phyloP scores from a whole-genome alignment of 1,140 invertebrate genomes.

The Mya arenaria region DNA sequence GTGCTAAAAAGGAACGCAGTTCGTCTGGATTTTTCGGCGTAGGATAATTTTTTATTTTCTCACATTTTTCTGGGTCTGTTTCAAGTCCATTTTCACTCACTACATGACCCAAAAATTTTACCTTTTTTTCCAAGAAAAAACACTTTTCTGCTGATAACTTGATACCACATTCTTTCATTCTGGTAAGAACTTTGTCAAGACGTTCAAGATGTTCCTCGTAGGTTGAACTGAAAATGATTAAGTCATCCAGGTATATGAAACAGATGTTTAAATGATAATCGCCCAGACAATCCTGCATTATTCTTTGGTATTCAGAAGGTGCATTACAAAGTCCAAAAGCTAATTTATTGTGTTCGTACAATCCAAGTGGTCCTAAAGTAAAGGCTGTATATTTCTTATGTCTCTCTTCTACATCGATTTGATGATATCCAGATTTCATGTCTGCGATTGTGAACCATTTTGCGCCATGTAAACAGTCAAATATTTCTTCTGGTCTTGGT shows the following conservation, averaged over 20 bases:
- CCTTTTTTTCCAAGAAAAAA: neutral
- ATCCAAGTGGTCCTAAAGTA: slow-evolving; percentile 32
- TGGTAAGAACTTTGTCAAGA: neutral
- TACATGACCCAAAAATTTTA: slow-evolving; percentile 17
- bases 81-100: neutral
- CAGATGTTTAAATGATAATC: slow-evolving; percentile 13
- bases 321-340: slow-evolving; percentile 33
- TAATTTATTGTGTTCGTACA: slow-evolving; percentile 23
- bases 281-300: slow-evolving; percentile 10
- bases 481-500: slow-evolving; percentile 36
- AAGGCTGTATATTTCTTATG: slow-evolving; percentile 47
- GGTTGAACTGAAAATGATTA: slow-evolving; percentile 17
- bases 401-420: slow-evolving; percentile 69
- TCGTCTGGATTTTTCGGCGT: neutral
- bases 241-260: slow-evolving; percentile 3
- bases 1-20: neutral
- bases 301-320: slow-evolving; percentile 58
- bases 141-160: slow-evolving; percentile 13
- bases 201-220: slow-evolving; percentile 18
- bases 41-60: neutral
- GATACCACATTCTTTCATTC: neutral
- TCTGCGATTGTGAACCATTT: slow-evolving; percentile 67
- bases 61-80: slow-evolving; percentile 10
- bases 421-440: slow-evolving; percentile 77
- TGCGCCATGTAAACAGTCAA: slow-evolving; percentile 12